Evolutionary conservation across 2,888 invertebrate species (phyloP), one percentile per base, ranked within the genome.

Genomic region (Perizoma affinitatum): DNA sequence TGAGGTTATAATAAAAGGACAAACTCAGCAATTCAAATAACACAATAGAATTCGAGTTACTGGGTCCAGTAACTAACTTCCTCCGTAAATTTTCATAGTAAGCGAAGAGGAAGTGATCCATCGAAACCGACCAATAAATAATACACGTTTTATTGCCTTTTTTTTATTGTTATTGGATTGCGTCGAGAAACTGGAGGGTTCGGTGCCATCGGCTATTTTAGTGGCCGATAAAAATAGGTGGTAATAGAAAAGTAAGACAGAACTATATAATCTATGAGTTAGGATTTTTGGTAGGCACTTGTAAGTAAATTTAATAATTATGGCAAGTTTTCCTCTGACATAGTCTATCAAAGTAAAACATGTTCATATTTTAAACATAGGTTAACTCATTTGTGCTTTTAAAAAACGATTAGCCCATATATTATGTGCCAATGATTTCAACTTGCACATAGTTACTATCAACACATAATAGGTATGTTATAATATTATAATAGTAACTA

Each of bases 91-190:
- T 40, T 53, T 52, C 47, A 51, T 53, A 49, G 40, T 45, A 46
- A 52, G 34, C 53, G 36, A 55, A 50, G 47, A 63, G 62, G 53
- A 66, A 65, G 65, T 57, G 51, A 48, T 65, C 67, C 69, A 72
- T 75, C 72, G 69, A 72, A 66, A 72, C 68, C 73, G 71, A 72
- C n/a, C 83, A 78, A 88, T 88, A 88, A 87, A 88, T 88, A 88
- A 84, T 86, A 85, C 79, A 81, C 73, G 76, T 84, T 86, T 88
- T 88, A 88, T 84, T 82, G 70, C 76, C 65, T 76, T 86, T 72
- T n/a, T 22, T 89, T 89, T 88, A 88, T 86, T 87, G 84, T 86
- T 86, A 88, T 89, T 88, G 86, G 85, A 87, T 88, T 83, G 83
- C 71, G 75, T 72, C 69, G 79, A 75, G 76, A 73, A 80, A 73